Conservation (phyloP, 1,140 invertebrate genomes). For the Fragariocoptes setiger region DNA sequence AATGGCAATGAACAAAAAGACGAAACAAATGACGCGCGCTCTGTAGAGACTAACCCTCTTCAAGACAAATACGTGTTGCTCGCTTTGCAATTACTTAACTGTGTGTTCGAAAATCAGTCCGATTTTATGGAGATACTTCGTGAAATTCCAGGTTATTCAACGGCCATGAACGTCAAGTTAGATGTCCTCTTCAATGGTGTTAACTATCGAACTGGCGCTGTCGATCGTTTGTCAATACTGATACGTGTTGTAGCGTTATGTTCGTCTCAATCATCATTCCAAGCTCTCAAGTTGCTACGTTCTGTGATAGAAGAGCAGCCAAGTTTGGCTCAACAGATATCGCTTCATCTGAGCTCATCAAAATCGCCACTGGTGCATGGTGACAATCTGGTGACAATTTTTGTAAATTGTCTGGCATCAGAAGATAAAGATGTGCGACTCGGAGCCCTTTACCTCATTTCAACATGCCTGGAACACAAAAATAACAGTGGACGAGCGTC, state of each 20-base stretch:
- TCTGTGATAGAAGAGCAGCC: constrained; percentile 3
- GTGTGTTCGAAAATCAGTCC: constrained; percentile 5
- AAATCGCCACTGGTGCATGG: constrained; percentile 2
- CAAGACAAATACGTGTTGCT: constrained; percentile 4
- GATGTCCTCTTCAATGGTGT: constrained; percentile 7
- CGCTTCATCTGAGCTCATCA: constrained; percentile 6
- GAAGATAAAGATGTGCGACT: constrained; percentile 21
- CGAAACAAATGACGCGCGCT: background rate
- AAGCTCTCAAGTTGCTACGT: constrained; percentile 6
- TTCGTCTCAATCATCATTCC: constrained; percentile 2
- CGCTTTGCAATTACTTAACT: constrained; percentile 5
- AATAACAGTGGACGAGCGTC: constrained; percentile 12
- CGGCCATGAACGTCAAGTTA: constrained; percentile 5
- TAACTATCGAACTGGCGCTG: constrained; percentile 4
- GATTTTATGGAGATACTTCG: constrained; percentile 6
- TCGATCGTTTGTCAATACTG: constrained; percentile 8
- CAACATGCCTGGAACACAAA: constrained; percentile 2
- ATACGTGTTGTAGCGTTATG: constrained; percentile 5
- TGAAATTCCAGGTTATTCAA: constrained; percentile 5
- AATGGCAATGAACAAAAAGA: no score
- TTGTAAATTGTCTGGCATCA: constrained; percentile 52
- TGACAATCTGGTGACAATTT: constrained; percentile 23
- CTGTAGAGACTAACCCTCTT: constrained; percentile 1
- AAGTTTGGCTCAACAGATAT: constrained; percentile 4
- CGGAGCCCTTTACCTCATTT: constrained; percentile 9